A percentile compares a stretch with the other conserved stretches of the same genome.
Evolutionary conservation across 2,888 invertebrate genomes (phyloP).

Genomic region (Eupithecia subumbrata): DNA sequence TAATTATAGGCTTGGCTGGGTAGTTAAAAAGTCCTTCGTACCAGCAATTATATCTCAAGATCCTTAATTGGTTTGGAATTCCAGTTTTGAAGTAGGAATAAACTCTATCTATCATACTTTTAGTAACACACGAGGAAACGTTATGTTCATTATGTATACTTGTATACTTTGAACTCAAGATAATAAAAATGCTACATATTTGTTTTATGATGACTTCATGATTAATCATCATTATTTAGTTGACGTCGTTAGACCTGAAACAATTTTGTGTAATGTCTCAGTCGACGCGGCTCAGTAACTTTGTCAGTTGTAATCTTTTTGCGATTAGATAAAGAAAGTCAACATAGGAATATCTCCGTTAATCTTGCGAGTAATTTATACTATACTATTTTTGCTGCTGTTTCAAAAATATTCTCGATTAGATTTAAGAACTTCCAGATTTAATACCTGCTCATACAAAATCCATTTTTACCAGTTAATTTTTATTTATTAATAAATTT

Average conservation of each 20-base stretch:
- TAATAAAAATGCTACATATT: conserved; percentile 11
- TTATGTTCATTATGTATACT: conserved; percentile 1
- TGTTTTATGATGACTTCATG: conserved; percentile 11
- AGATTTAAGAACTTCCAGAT: neutral
- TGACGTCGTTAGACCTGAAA: neutral
- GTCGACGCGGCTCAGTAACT: neutral
- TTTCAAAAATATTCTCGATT: neutral
- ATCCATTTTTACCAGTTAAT: no score
- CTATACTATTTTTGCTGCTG: neutral
- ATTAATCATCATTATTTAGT: conserved; percentile 8
- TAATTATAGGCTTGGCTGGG: neutral
- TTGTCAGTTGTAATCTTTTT: neutral
- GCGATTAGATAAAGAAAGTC: conserved; percentile 18
- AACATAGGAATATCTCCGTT: conserved; percentile 7
- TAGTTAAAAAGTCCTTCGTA: neutral
- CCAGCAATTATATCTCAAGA: neutral
- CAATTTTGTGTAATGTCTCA: neutral
- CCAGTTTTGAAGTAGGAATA: neutral
- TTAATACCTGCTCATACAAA: no score
- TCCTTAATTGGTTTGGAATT: neutral
- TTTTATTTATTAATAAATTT: no score
- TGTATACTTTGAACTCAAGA: conserved; percentile 17
- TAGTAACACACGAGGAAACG: neutral
- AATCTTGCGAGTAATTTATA: neutral
- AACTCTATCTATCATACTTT: neutral